Conservation (phyloP, 2,113 vertebrate genomes). For the Daphoenositta chrysoptera region DNA sequence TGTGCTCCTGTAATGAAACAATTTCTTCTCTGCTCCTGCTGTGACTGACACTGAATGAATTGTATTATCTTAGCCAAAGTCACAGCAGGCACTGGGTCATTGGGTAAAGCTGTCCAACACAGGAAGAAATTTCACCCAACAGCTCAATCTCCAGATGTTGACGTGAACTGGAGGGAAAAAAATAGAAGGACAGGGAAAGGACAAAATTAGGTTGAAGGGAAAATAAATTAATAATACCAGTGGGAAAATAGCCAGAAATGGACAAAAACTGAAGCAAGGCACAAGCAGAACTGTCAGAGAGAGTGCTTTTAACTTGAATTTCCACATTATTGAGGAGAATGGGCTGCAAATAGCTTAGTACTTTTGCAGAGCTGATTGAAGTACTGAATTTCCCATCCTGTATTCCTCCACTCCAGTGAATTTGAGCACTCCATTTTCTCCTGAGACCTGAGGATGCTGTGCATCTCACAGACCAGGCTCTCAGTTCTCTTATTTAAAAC, state of each 20-base stretch:
- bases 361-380: neutral
- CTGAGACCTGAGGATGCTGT: neutral
- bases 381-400: neutral
- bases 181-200: neutral
- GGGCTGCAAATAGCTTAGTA: neutral
- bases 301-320: neutral
- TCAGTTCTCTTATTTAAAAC: neutral
- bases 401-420: neutral
- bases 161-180: neutral
- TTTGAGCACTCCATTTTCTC: neutral
- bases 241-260: neutral
- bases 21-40: conserved; percentile 9
- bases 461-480: neutral
- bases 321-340: neutral
- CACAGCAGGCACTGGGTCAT: conserved; percentile 24
- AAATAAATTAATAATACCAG: neutral
- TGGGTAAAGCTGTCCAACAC: neutral
- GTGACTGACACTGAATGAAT: conserved; percentile 5
- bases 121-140: neutral
- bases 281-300: neutral
- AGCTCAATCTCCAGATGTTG: neutral
- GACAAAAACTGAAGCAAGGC: neutral
- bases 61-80: conserved; percentile 4
- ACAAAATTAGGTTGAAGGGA: neutral
- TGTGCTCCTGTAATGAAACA: neutral